These are phyloP conservation scores for Planococcus citri DNA, from an alignment of 1,140 invertebrate species.

Conservation along the genomic window DNA sequence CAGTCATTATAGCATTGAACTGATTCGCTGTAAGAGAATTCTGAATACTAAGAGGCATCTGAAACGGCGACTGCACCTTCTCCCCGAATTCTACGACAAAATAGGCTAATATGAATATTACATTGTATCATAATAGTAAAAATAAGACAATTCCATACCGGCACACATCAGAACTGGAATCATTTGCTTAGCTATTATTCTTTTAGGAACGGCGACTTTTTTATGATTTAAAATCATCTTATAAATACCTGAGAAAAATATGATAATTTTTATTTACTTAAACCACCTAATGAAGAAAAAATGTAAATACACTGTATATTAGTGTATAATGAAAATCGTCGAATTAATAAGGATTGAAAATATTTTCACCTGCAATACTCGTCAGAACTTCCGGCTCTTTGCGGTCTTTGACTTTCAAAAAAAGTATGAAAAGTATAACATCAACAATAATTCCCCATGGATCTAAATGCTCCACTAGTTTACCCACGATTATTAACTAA, in stretches of 20 bases:
- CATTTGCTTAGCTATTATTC: conserved; percentile 85
- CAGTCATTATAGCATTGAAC: conserved; percentile 72
- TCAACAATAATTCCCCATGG: conserved; percentile 95
- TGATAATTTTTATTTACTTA: too few species aligned
- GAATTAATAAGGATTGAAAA: too few species aligned
- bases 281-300: too few species aligned
- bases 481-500: conserved; percentile 42
- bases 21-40: conserved; percentile 81
- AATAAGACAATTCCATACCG: too few species aligned
- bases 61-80: too few species aligned
- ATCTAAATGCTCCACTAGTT: conserved; percentile 84
- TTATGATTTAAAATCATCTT: conserved; percentile 80
- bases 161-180: conserved; percentile 88
- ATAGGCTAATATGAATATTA: too few species aligned
- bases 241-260: conserved; percentile 76
- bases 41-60: conserved; percentile 84
- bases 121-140: too few species aligned
- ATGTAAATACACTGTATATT: too few species aligned
- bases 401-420: conserved; percentile 85
- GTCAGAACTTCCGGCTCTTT: conserved; percentile 91
- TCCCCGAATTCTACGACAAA: too few species aligned
- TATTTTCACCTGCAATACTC: conserved; percentile 72
- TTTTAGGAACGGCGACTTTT: conserved; percentile 88
- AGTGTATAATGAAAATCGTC: too few species aligned
- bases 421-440: conserved; percentile 79